Base-by-base conservation (phyloP, 2,113 vertebrate species). In the Mastomys coucha region DNA sequence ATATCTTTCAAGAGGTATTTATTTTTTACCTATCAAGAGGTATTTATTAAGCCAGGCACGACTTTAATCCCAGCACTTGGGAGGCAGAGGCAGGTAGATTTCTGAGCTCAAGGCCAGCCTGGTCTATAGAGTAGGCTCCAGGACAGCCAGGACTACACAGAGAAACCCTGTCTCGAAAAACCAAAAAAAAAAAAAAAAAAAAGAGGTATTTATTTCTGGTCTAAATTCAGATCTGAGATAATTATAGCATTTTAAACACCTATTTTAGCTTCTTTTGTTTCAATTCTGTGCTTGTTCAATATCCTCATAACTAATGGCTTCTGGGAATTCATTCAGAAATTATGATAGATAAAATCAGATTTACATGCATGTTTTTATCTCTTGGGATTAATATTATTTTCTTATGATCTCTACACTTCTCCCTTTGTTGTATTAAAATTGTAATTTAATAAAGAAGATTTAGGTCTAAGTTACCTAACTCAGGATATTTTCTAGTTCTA, bases 181-280 rank as follows among this genome's bases (percentile, higher is more conserved):
- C n/a, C n/a, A n/a, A n/a, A n/a, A n/a, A n/a, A n/a, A n/a, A n/a
- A n/a, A n/a, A n/a, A n/a, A n/a, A n/a, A n/a, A n/a, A n/a, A n/a
- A 91, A 72, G 2, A 94, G 90, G n/a, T 70, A 88, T 26, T 69
- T 77, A 90, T 72, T 95, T 94, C 53, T 88, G 42, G 63, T 75
- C 36, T 75, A 70, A 28, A 93, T 33, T 39, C 49, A 56, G 26
- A 1, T 91, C 33, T 72, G 12, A 77, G 89, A 84, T 31, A 63
- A 24, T 80, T 16, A 94, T 10, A 63, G 56, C 16, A 80, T 88
- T 84, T 93, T 76, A 73, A 88, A 53, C 28, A 63, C 36, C 5
- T 67, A 1, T 63, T 39, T 78, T 84, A 14, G 80, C 6, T 67
- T 12, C 86, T n/a, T 76, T 53, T 7, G 14, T 89, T 80, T 92